Conservation (phyloP, 1,140 invertebrate genomes). For the Gryllus bimaculatus region DNA sequence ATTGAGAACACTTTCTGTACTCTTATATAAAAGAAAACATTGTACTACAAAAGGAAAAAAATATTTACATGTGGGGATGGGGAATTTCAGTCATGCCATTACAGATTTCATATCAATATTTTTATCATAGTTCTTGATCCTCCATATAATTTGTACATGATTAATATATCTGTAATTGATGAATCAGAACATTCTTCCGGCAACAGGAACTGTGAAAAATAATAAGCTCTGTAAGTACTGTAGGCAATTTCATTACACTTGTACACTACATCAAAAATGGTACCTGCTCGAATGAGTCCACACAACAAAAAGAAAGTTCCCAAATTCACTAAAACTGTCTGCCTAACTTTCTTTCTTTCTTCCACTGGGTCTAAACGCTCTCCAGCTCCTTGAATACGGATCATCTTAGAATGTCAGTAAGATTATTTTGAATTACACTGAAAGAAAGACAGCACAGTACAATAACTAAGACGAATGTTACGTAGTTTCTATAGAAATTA, state of each 20-base stretch:
- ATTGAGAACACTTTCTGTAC: no score
- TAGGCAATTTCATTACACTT: not conserved
- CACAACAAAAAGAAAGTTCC: not conserved
- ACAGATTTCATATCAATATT: no score
- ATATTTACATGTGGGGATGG: no score
- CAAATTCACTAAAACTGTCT: not conserved
- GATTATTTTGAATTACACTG: no score
- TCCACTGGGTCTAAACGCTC: not conserved
- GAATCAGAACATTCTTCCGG: not conserved
- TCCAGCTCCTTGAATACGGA: not conserved
- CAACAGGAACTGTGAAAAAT: not conserved
- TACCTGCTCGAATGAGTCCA: not conserved
- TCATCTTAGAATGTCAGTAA: not conserved
- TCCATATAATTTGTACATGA: not conserved
- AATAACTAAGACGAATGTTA: no score
- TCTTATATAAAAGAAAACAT: no score
- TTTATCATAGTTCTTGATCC: no score
- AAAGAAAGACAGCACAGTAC: no score
- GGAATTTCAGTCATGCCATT: no score
- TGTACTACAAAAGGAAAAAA: no score
- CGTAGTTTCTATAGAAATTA: no score
- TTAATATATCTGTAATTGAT: not conserved
- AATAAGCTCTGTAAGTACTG: no score
- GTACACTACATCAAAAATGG: not conserved
- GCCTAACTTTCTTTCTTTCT: conserved; percentile 1